phyloP scores from a whole-genome alignment of 2,113 vertebrate species.

The Rousettus leschenaultii region DNA sequence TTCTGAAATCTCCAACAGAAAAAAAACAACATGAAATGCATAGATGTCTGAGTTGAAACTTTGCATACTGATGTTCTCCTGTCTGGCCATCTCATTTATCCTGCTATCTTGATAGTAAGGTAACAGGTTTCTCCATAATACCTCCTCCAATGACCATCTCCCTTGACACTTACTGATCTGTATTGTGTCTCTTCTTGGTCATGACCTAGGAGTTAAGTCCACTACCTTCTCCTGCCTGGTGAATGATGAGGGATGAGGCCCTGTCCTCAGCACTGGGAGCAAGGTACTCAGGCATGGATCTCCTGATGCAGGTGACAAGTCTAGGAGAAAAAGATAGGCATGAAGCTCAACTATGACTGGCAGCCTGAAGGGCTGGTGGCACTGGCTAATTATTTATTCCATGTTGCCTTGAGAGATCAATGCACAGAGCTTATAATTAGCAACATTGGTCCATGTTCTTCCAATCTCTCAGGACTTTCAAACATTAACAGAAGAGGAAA shows the following conservation, averaged over 20 bases:
- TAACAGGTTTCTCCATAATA: not conserved
- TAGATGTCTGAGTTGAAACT: not conserved
- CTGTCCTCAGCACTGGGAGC: not conserved
- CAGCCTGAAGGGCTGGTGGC: not conserved
- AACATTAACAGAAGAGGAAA: not conserved
- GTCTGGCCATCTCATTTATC: not conserved
- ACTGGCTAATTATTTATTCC: not conserved
- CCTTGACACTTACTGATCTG: not conserved
- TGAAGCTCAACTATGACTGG: no score
- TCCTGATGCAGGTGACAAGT: not conserved
- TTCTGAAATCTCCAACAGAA: not conserved
- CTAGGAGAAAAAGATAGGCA: not conserved
- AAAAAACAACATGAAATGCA: not conserved
- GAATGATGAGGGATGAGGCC: not conserved
- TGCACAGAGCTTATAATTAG: not conserved
- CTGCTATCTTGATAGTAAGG: not conserved
- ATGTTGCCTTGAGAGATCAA: not conserved
- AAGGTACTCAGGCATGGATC: no score
- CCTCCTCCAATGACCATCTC: no score
- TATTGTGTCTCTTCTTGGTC: not conserved
- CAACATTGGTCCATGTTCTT: not conserved
- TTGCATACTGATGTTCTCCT: not conserved
- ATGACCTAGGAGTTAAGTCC: not conserved
- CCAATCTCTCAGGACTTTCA: not conserved
- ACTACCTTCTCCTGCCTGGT: not conserved